Percentiles rank a stretch among this genome's conserved stretches.
Conservation (phyloP, 1,140 invertebrate species). For the Drosophila ironensis region DNA sequence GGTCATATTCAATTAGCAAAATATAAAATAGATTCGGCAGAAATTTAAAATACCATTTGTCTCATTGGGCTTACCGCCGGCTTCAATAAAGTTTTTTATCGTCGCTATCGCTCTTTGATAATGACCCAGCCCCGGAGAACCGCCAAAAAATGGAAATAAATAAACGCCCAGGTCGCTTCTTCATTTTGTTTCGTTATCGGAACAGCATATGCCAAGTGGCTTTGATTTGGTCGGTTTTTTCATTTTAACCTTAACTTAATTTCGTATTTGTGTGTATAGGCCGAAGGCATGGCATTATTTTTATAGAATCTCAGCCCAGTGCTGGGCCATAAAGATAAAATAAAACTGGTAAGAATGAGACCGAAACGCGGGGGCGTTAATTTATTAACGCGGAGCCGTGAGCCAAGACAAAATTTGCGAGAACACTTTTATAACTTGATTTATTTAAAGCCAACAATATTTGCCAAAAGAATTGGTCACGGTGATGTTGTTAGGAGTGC, state of each 20-base stretch:
- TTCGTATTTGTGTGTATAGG: neutral
- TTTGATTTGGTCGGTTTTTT: conserved; percentile 57
- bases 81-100: conserved; percentile 67
- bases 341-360: conserved; percentile 22
- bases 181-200: conserved; percentile 47
- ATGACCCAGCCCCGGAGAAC: conserved; percentile 14
- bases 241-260: conserved; percentile 33
- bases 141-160: conserved; percentile 11
- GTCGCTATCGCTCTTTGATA: conserved; percentile 65
- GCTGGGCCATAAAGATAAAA: conserved; percentile 62
- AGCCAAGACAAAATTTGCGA: conserved; percentile 66
- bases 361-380: conserved; percentile 58
- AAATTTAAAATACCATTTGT: conserved; percentile 64
- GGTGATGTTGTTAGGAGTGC: conserved; percentile 27
- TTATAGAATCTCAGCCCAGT: conserved; percentile 51
- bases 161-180: conserved; percentile 34
- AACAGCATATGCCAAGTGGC: conserved; percentile 35
- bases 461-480: conserved; percentile 50
- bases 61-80: conserved; percentile 54
- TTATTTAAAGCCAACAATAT: conserved; percentile 66
- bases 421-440: conserved; percentile 76
- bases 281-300: conserved; percentile 24
- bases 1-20: conserved; percentile 15
- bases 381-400: conserved; percentile 61
- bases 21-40: conserved; percentile 31